phyloP scores from a whole-genome alignment of 2,888 invertebrate genomes.

The Yponomeuta evonymella region DNA sequence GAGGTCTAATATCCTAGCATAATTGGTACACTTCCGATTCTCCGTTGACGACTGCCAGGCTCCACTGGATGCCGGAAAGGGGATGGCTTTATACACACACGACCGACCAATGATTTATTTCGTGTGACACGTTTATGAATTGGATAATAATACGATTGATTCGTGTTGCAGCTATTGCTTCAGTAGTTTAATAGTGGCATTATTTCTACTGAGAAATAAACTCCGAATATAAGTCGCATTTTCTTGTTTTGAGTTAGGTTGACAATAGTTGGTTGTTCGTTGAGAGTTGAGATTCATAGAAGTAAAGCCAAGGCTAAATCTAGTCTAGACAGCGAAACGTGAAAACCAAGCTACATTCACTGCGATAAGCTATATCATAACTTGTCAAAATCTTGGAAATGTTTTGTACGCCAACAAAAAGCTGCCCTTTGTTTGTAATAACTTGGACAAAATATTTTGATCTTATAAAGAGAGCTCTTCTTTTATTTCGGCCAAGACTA shows the following conservation, averaged over 20 bases:
- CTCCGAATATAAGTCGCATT: not conserved
- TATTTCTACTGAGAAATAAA: no score
- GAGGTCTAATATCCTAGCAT: conserved; percentile 33
- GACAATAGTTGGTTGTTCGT: not conserved
- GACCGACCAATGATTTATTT: not conserved
- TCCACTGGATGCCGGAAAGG: conserved; percentile 26
- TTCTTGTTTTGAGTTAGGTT: not conserved
- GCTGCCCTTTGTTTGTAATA: not conserved
- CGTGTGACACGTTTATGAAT: not conserved
- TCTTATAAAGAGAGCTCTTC: not conserved
- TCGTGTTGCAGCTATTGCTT: not conserved
- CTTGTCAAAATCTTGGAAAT: conserved; percentile 10
- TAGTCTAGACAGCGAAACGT: conserved; percentile 8
- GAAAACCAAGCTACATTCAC: conserved; percentile 4
- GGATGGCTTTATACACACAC: conserved; percentile 17
- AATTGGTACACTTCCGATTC: conserved; percentile 47
- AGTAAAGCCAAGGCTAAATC: not conserved
- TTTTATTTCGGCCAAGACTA: not conserved
- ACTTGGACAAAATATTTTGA: conserved; percentile 3
- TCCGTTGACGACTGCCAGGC: conserved; percentile 36
- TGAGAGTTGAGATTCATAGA: not conserved
- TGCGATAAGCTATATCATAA: conserved; percentile 7
- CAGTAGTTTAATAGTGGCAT: no score
- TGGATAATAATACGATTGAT: not conserved
- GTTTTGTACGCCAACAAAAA: conserved; percentile 7